These are phyloP conservation scores for Porites lobata DNA, from an alignment of 92 coral and sea anemone species.

Conservation along the genomic window DNA sequence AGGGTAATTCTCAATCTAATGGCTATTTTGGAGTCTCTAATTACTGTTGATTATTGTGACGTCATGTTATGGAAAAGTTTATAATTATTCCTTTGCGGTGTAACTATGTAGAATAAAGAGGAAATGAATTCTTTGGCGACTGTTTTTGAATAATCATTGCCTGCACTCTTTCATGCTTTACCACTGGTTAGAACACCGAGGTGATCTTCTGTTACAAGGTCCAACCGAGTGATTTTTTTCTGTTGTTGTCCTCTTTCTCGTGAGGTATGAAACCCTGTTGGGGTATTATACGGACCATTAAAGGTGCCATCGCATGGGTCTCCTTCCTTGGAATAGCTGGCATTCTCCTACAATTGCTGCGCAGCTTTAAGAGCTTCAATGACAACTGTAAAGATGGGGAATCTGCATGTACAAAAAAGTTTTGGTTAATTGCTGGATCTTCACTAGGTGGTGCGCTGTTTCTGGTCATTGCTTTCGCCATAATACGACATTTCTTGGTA, in stretches of 20 bases:
- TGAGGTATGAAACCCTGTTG: constrained; percentile 1
- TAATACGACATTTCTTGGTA: constrained; percentile 7
- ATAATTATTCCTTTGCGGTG: too few species aligned
- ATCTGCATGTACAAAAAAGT: constrained; percentile 4
- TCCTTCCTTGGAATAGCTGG: background rate
- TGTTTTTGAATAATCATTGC: too few species aligned
- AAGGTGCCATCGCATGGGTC: background rate
- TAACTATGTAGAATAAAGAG: too few species aligned
- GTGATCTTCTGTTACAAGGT: background rate
- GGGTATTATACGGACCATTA: constrained; percentile 1
- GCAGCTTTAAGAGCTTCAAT: background rate
- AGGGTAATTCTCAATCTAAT: too few species aligned
- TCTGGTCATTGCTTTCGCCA: background rate
- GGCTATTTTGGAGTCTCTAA: too few species aligned
- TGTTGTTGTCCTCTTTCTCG: background rate
- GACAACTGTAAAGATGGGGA: background rate
- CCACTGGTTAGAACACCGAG: background rate
- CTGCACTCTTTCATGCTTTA: too few species aligned
- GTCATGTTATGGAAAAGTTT: too few species aligned
- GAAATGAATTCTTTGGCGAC: too few species aligned
- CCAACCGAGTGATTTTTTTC: background rate
- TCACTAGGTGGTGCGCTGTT: background rate
- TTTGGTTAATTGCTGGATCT: background rate
- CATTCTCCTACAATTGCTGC: background rate
- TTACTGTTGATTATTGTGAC: too few species aligned